phyloP scores from a whole-genome alignment of 2,888 invertebrate genomes.

The Morpho helenor region DNA sequence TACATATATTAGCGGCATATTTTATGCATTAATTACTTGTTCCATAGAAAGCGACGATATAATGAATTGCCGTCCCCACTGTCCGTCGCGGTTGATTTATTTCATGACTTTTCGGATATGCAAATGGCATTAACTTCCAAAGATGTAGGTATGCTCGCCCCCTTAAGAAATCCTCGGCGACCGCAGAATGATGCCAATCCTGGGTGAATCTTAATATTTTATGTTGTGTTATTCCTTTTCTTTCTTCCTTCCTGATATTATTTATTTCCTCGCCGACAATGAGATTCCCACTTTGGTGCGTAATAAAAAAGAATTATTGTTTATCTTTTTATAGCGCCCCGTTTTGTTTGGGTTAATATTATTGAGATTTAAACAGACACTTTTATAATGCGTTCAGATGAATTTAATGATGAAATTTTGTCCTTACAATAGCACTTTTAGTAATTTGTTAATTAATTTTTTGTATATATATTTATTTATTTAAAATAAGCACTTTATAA shows the following conservation, averaged over 20 bases:
- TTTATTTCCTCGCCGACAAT: constrained; percentile 76
- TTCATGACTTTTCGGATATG: constrained; percentile 78
- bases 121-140: constrained; percentile 78
- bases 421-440: too few species aligned
- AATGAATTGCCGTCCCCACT: constrained; percentile 70
- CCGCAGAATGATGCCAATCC: constrained; percentile 77
- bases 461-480: too few species aligned
- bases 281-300: constrained; percentile 78
- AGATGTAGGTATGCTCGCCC: constrained; percentile 65
- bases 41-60: constrained; percentile 63
- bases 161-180: constrained; percentile 65
- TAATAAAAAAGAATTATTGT: constrained; percentile 79
- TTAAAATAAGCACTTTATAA: too few species aligned
- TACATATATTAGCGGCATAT: constrained; percentile 34
- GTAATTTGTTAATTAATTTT: too few species aligned
- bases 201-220: constrained; percentile 78
- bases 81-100: constrained; percentile 78
- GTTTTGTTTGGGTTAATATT: constrained; percentile 71
- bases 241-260: constrained; percentile 74
- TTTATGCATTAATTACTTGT: constrained; percentile 65
- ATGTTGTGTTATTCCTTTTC: constrained; percentile 77
- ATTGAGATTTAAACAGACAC: constrained; percentile 60
- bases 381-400: constrained; percentile 30
- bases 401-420: too few species aligned
- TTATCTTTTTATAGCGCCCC: constrained; percentile 72